These are phyloP conservation scores for Temnothorax ravouxi DNA, from an alignment of 2,888 invertebrate species.

Conservation along the genomic window DNA sequence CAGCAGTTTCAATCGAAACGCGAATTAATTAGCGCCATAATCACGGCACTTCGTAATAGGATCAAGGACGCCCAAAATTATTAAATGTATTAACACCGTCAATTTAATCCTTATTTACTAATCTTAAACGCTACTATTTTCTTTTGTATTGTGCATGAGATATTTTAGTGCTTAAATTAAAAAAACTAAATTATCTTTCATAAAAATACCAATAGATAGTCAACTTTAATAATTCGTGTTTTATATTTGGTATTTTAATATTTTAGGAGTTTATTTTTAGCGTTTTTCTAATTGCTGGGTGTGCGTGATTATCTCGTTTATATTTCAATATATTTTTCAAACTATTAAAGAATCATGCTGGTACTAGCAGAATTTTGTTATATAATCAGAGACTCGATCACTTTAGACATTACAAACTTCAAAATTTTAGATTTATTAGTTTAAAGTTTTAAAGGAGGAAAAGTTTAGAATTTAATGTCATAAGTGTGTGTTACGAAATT, in stretches of 20 bases:
- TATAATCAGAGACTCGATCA: not conserved
- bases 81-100: conserved; percentile 6
- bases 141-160: not conserved
- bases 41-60: conserved; percentile 38
- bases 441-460: not conserved
- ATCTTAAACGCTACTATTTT: not conserved
- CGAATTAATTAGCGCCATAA: conserved; percentile 51
- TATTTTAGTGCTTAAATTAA: not conserved
- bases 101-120: not conserved
- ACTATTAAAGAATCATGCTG: not conserved
- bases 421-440: not conserved
- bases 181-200: not conserved
- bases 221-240: not conserved
- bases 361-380: not conserved
- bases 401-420: not conserved
- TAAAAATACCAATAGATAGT: not conserved
- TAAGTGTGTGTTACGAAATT: not conserved
- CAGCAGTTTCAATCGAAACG: conserved; percentile 52
- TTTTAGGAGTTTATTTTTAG: not conserved
- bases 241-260: not conserved
- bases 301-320: not conserved
- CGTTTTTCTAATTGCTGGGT: not conserved
- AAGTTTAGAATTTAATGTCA: not conserved
- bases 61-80: conserved; percentile 41
- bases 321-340: not conserved